Conservation (phyloP, 2,113 vertebrate genomes). For the Crotalus viridis region DNA sequence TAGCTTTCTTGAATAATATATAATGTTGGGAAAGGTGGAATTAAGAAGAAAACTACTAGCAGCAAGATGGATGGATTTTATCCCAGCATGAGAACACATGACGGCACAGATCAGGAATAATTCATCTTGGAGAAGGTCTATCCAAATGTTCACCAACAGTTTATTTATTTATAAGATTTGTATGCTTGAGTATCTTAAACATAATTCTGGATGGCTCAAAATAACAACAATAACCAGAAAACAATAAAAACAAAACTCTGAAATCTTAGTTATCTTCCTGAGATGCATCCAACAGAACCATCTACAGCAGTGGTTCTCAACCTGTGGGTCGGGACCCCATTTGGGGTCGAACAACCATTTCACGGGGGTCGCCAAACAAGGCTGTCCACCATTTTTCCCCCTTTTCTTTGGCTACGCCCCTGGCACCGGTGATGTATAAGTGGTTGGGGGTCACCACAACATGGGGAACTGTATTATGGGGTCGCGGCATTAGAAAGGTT, state of each 20-base stretch:
- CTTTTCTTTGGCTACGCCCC: too few species aligned
- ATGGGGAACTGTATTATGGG: too few species aligned
- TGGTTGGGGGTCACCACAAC: too few species aligned
- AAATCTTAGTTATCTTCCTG: not conserved
- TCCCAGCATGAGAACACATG: not conserved
- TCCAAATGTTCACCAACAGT: not conserved
- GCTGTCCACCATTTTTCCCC: too few species aligned
- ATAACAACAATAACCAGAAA: not conserved
- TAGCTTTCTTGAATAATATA: not conserved
- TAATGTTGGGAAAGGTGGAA: not conserved
- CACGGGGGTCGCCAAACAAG: too few species aligned
- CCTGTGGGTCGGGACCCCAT: too few species aligned
- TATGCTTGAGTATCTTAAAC: not conserved
- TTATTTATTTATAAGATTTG: not conserved
- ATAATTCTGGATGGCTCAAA: not conserved
- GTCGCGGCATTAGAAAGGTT: too few species aligned
- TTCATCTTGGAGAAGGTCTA: not conserved
- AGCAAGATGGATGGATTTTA: not conserved
- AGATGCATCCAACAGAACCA: not conserved
- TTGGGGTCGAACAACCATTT: too few species aligned
- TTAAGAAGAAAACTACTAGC: not conserved
- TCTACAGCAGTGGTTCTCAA: not conserved
- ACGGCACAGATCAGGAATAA: not conserved
- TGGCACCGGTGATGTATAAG: too few species aligned
- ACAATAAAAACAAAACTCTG: not conserved